Evolutionary conservation across 2,888 invertebrate species (phyloP).

Genomic region (Trimorus sp.): DNA sequence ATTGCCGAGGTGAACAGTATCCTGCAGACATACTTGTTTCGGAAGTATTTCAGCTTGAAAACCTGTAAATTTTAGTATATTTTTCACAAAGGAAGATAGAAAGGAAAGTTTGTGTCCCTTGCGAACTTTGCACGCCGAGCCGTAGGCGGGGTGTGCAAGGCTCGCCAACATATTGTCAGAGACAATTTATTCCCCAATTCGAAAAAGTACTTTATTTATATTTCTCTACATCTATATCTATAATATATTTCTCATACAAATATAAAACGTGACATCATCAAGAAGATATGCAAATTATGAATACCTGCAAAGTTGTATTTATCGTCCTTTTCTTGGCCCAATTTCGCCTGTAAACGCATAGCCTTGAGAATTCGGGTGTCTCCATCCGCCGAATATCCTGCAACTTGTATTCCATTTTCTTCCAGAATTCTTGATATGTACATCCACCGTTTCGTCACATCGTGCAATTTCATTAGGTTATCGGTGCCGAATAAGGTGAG

Average conservation of each 20-base stretch:
- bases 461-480: constrained; percentile 67
- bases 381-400: constrained; percentile 70
- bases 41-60: constrained; percentile 7
- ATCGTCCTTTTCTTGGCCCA: constrained; percentile 22
- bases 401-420: constrained; percentile 61
- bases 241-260: no score
- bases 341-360: constrained; percentile 64
- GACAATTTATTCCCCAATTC: no score
- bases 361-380: constrained; percentile 69
- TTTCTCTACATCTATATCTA: no score
- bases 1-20: constrained; percentile 70
- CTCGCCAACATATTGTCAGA: no score
- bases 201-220: no score
- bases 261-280: no score
- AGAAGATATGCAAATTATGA: no score
- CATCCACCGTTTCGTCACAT: constrained; percentile 65
- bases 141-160: no score
- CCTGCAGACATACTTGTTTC: constrained; percentile 49
- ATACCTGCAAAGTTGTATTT: neutral
- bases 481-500: constrained; percentile 68
- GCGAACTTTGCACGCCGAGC: no score
- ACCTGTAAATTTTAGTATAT: no score
- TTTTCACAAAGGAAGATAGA: no score
- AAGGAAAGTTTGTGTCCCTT: no score
- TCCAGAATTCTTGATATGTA: constrained; percentile 30